Evolutionary conservation across 2,888 invertebrate species (phyloP).

Genomic region (Caradrina kadenii): DNA sequence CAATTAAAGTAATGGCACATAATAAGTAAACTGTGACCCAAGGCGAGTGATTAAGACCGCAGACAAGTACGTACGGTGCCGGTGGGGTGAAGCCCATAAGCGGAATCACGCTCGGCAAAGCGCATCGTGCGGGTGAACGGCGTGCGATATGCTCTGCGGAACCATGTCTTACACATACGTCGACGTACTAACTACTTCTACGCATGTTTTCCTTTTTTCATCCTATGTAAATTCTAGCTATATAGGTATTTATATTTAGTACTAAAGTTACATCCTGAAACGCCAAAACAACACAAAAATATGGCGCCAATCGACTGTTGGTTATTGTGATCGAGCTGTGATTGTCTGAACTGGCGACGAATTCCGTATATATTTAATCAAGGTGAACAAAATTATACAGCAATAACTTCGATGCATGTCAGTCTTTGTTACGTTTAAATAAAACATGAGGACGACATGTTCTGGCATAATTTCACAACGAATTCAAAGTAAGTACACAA

Average conservation of each 20-base stretch:
- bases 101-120: conserved; percentile 80
- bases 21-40: conserved; percentile 51
- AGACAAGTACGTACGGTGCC: conserved; percentile 38
- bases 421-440: background rate
- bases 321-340: too few species aligned
- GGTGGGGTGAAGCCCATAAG: conserved; percentile 46
- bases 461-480: too few species aligned
- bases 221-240: background rate
- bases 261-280: background rate
- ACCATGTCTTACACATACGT: conserved; percentile 42
- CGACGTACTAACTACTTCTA: background rate
- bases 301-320: background rate
- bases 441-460: too few species aligned
- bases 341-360: too few species aligned
- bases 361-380: background rate
- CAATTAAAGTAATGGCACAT: conserved; percentile 49
- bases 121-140: conserved; percentile 64
- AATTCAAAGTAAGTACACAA: too few species aligned
- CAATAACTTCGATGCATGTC: background rate
- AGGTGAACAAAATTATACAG: background rate
- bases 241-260: too few species aligned
- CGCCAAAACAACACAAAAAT: background rate
- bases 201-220: background rate
- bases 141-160: conserved; percentile 80
- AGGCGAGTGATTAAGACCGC: conserved; percentile 48